A percentile compares a stretch with the other conserved stretches of the same genome.
Evolutionary conservation across 2,888 invertebrate genomes (phyloP).

Genomic region (Thecocarcelia acutangulata): DNA sequence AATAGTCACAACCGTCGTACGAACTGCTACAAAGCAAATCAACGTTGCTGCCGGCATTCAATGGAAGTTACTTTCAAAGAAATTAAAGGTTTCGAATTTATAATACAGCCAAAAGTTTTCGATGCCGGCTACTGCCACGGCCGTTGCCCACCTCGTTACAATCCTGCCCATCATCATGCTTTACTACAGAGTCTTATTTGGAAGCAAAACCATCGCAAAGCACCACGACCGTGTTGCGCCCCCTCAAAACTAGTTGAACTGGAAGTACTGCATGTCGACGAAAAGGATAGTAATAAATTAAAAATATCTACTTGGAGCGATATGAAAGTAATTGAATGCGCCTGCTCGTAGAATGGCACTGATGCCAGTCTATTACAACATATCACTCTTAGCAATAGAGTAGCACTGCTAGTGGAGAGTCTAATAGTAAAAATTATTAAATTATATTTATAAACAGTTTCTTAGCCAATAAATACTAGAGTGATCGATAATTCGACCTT

Average conservation of each 20-base stretch:
- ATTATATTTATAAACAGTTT: too few species aligned
- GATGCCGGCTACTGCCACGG: slow-evolving; percentile 88
- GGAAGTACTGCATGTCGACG: slow-evolving; percentile 86
- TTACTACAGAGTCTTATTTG: slow-evolving; percentile 86
- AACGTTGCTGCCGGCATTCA: slow-evolving; percentile 85
- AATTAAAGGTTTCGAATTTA: slow-evolving; percentile 85
- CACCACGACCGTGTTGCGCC: slow-evolving; percentile 85
- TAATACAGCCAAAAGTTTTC: slow-evolving; percentile 86
- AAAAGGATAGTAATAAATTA: slow-evolving; percentile 84
- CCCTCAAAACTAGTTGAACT: slow-evolving; percentile 86
- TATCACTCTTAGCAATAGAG: too few species aligned
- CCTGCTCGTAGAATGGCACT: slow-evolving; percentile 82
- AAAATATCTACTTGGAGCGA: slow-evolving; percentile 87
- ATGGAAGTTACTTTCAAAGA: slow-evolving; percentile 86
- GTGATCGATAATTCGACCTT: too few species aligned
- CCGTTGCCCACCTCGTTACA: slow-evolving; percentile 86
- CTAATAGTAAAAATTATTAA: too few species aligned
- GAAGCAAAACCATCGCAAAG: slow-evolving; percentile 83
- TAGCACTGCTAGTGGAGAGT: too few species aligned
- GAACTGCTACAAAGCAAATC: slow-evolving; percentile 82
- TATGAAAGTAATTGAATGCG: slow-evolving; percentile 87
- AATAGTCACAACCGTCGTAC: slow-evolving; percentile 73
- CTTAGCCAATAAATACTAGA: too few species aligned
- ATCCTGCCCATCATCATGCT: slow-evolving; percentile 88
- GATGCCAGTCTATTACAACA: too few species aligned